Conservation (phyloP, 2,888 invertebrate genomes). For the Diarsia mendica region DNA sequence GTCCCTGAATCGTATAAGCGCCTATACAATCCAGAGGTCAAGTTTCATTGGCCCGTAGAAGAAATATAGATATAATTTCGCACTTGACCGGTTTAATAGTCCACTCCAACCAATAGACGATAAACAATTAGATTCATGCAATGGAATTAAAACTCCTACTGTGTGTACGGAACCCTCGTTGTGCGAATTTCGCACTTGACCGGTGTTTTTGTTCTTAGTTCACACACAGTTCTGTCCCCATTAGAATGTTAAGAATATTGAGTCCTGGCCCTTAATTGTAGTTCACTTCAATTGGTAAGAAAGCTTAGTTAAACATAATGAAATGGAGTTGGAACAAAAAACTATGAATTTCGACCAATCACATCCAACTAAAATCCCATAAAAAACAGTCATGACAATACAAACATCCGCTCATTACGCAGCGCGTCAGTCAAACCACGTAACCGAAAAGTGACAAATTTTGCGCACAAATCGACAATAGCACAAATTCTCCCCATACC, state of each 20-base stretch:
- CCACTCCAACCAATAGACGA: too few species aligned
- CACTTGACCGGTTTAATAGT: too few species aligned
- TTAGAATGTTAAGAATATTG: not conserved
- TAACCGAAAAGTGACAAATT: constrained; percentile 48
- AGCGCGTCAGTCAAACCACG: constrained; percentile 11
- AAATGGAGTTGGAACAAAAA: not conserved
- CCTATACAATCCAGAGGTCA: too few species aligned
- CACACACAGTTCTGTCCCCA: not conserved
- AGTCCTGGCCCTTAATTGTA: too few species aligned
- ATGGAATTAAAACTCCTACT: too few species aligned
- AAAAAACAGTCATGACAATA: not conserved
- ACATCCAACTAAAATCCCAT: not conserved
- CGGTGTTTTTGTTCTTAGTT: not conserved
- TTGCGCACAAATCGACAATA: constrained; percentile 38
- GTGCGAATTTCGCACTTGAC: too few species aligned
- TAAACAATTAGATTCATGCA: too few species aligned
- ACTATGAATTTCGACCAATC: not conserved
- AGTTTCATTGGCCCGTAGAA: too few species aligned
- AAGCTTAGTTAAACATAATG: not conserved
- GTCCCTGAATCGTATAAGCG: too few species aligned
- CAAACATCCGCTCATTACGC: not conserved
- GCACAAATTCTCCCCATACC: constrained; percentile 18
- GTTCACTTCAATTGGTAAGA: not conserved
- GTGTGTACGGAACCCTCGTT: too few species aligned
- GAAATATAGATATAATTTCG: too few species aligned